Evolutionary conservation across 2,888 invertebrate genomes (phyloP), one percentile per base, ranked within the genome.

Genomic region (Apantesis nais): DNA sequence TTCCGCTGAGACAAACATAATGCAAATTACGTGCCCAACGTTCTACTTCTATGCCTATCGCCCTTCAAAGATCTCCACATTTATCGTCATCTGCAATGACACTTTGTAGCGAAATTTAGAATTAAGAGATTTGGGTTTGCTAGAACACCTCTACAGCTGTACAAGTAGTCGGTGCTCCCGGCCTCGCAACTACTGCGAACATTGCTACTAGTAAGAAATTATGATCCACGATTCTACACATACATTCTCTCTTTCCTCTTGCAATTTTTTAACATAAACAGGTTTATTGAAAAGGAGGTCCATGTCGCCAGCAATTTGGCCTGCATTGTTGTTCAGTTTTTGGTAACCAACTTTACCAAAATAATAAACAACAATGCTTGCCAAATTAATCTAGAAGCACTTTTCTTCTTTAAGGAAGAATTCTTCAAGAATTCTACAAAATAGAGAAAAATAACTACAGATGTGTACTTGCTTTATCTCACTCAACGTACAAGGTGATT

Each of bases 1-100:
- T 63, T 69, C 31, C n/a, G n/a, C n/a, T n/a, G n/a, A 68, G 69
- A 76, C 72, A 71, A 72, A 80, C 67, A 64, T 68, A 73, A 70
- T 62, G 66, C 70, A 62, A 78, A 77, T 74, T 66, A 62, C 62
- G 60, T 62, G 62, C 37, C 25, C 22, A 39, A 52, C 64, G 62
- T 63, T 69, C 31, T 37, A 66, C 39, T 66, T 55, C 29, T 29
- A 5, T 62, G 14, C 9, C n/a, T 39, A 22, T 55, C 55, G 22
- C 44, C 12, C 0, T 31, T 44, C 9, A n/a, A 55, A n/a, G 25
- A 29, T 52, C 39, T 41, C 22, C 52, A 52, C 29, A 55, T 39
- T n/a, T n/a, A 29, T 29, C 14, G 25, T 25, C 29, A 55, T 55
- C 55, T 58, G 29, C 58, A 25, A 29, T 58, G 25, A 29, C 55